Evolutionary conservation across 1,140 invertebrate species (phyloP).

Genomic region (Proctacanthus coquilletti): DNA sequence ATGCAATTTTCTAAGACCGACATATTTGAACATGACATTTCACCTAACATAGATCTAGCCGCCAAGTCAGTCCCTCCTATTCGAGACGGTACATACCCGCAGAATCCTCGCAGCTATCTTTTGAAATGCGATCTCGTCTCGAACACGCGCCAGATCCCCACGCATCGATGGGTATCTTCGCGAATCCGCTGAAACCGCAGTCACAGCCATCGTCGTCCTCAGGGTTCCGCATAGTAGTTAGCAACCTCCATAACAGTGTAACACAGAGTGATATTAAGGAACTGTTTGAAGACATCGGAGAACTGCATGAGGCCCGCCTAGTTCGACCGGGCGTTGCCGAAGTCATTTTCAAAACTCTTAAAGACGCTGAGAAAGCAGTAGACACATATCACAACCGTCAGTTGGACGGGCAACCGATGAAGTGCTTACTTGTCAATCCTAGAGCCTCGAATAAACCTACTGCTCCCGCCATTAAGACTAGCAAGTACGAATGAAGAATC

Average conservation of each 20-base stretch:
- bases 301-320: constrained; percentile 63
- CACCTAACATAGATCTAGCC: not conserved
- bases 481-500: not conserved
- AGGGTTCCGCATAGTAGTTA: constrained; percentile 68
- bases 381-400: constrained; percentile 85
- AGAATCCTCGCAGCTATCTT: constrained; percentile 19
- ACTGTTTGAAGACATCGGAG: constrained; percentile 82
- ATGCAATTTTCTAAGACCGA: not conserved
- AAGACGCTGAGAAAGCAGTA: constrained; percentile 75
- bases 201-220: constrained; percentile 23
- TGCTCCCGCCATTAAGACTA: constrained; percentile 31
- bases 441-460: constrained; percentile 43
- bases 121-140: constrained; percentile 22
- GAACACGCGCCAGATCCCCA: constrained; percentile 26
- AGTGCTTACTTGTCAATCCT: constrained; percentile 59
- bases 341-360: constrained; percentile 70
- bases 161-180: constrained; percentile 34
- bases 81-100: constrained; percentile 15
- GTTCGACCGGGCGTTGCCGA: constrained; percentile 77
- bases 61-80: constrained; percentile 9
- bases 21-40: constrained; percentile 4
- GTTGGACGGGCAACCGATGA: constrained; percentile 72
- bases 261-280: constrained; percentile 84
- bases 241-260: constrained; percentile 70
- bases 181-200: constrained; percentile 27